These are phyloP conservation scores for Acronicta alni DNA, from an alignment of 2,888 invertebrate species.

Conservation along the genomic window DNA sequence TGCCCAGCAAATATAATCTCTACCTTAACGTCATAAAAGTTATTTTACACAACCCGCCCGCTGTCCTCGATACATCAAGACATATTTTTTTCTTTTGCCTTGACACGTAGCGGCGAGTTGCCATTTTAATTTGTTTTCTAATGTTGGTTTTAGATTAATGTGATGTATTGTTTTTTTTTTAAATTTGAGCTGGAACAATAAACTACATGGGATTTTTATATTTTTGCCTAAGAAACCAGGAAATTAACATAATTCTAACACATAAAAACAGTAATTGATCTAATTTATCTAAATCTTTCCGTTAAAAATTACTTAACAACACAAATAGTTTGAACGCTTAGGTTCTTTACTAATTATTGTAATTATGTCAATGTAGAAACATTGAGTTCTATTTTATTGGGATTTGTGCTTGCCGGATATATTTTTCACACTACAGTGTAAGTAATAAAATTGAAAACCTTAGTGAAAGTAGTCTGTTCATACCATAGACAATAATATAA, in stretches of 20 bases:
- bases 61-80: conserved; percentile 35
- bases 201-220: too few relatives aligned
- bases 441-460: conserved; percentile 4
- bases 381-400: not conserved
- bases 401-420: not conserved
- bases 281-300: too few relatives aligned
- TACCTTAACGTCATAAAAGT: conserved; percentile 13
- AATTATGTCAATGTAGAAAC: too few relatives aligned
- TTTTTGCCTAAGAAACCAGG: too few relatives aligned
- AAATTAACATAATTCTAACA: too few relatives aligned
- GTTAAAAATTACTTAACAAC: too few relatives aligned
- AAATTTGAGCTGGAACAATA: too few relatives aligned
- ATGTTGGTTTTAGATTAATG: conserved; percentile 27
- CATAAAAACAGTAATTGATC: too few relatives aligned
- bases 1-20: conserved; percentile 33
- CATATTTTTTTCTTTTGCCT: conserved; percentile 53
- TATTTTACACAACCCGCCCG: conserved; percentile 12
- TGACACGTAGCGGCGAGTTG: conserved; percentile 43
- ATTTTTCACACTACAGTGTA: not conserved
- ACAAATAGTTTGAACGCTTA: too few relatives aligned
- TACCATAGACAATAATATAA: not conserved
- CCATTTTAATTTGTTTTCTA: conserved; percentile 42
- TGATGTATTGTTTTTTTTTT: not conserved
- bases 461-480: not conserved
- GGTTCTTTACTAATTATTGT: too few relatives aligned